Conservation (phyloP, 2,113 vertebrate genomes). For the Caranx ignobilis region DNA sequence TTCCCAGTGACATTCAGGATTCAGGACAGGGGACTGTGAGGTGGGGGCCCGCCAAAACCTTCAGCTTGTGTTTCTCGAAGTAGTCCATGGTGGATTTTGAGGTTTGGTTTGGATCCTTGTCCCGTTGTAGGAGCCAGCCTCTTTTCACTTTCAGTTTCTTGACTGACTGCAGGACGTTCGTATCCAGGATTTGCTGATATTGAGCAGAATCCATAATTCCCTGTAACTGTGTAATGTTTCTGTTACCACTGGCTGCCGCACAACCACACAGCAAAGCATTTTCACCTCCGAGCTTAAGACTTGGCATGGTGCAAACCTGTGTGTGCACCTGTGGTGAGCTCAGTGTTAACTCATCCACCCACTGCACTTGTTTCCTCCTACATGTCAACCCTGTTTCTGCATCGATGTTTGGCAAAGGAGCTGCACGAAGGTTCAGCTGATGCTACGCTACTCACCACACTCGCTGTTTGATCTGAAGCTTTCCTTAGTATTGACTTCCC, state of each 20-base stretch:
- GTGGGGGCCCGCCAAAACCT: not conserved
- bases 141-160: conserved; percentile 3
- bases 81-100: not conserved
- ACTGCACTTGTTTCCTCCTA: not conserved
- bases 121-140: not conserved
- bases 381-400: not conserved
- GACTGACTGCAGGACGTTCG: conserved; percentile 10
- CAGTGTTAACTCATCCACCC: not conserved
- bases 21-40: too few species aligned
- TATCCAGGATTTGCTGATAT: not conserved
- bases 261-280: not conserved
- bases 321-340: not conserved
- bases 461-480: conserved; percentile 1
- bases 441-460: too few species aligned
- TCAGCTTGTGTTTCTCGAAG: conserved; percentile 7
- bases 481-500: not conserved
- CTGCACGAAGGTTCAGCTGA: too few species aligned
- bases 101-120: conserved; percentile 4
- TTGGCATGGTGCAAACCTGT: not conserved
- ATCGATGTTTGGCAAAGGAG: not conserved
- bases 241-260: not conserved
- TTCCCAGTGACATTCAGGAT: not conserved
- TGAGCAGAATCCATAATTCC: not conserved
- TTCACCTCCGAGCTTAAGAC: not conserved
- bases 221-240: not conserved